Base-by-base conservation (phyloP, 1,140 invertebrate genomes). In the Uloborus diversus region DNA sequence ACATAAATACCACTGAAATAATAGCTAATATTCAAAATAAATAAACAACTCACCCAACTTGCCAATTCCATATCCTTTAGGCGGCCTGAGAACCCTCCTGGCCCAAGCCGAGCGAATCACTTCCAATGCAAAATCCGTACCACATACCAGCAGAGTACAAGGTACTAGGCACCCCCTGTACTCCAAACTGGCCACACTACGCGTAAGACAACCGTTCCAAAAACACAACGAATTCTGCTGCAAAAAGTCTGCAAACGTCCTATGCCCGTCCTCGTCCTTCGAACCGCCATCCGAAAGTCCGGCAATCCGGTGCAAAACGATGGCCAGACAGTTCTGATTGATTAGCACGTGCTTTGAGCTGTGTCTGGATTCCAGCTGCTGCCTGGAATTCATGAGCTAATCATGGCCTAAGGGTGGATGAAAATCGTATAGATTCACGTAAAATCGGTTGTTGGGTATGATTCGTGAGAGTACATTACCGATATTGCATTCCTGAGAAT, bases 121-220 rank as follows among this genome's bases (percentile, higher is more conserved):
- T 87, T 95, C 94, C 82, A 97, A 88, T 56, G 85, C 84, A 51
- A 85, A 82, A 80, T 94, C 92, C 70, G 92, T 92, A 35, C 93
- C 93, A 14, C 91, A 91, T 37, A 97, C 93, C 83, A 98, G 90
- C 33, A 97, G 87, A 65, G 96, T 94, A 14, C 25, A n/a, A 0
- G 95, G 95, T 42, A 93, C 91, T 81, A 97, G 92, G 87, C 96
- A 96, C 32, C 96, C 96, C 80, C 92, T 92, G 88, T 95, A 97
- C 84, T 94, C 91, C 56, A 97, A 89, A 83, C 92, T 92, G 84
- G 92, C 91, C 76, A 95, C 94, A 27, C 94, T 94, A 78, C 94
- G 93, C 53, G 94, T 91, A 71, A 97, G 88, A 14, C 93, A 92
- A 7, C 91, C 91, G 86, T 96, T 96, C 94, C 94, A 96, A 91